Base-by-base conservation (phyloP, 2,113 vertebrate genomes). In the Gambusia holbrooki region DNA sequence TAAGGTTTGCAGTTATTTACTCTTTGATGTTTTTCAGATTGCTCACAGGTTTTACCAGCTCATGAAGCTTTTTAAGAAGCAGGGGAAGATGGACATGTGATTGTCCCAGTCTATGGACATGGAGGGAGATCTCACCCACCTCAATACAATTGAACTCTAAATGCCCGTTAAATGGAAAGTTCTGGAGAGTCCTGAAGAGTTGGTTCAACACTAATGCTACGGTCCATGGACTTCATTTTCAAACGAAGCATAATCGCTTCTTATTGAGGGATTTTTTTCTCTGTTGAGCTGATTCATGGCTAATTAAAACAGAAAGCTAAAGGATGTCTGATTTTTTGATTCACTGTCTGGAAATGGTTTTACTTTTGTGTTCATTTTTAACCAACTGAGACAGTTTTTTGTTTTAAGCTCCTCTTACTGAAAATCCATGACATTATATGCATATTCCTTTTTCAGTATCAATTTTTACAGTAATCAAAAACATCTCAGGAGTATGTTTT, bases 11-110 rank as follows among this genome's bases (percentile, higher is more conserved):
- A 14, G 17, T 48, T 48, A 19, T 5, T 19, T 48, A 17, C 45
- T 7, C 0, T 5, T 19, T 17, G 35, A 10, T n/a, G 4, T 32
- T 37, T 9, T 65, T 48, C 87, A 98, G 98, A 95, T 99, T 81
- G 96, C 96, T 82, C 95, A 97, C 87, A 95, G 97, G 81, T 98
- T 99, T 86, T 89, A 95, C 82, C 97, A 98, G 71, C 94, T 99
- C 80, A 94, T 98, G 96, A 98, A 98, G 92, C 94, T 99, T 66
- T 98, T 97, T 92, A 97, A 98, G 94, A 98, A 97, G 93, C 95
- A 95, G 75, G 97, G 93, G 86, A 92, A 93, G 94, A 93, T 95
- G 96, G 95, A 94, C 89, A 88, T 89, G 67, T 94, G 88, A 92
- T n/a, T 37, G 17, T 5, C 22, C n/a, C 29, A 11, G 3, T 63